phyloP scores from a whole-genome alignment of 1,140 invertebrate species.

The Pseudomyrmex sp. region DNA sequence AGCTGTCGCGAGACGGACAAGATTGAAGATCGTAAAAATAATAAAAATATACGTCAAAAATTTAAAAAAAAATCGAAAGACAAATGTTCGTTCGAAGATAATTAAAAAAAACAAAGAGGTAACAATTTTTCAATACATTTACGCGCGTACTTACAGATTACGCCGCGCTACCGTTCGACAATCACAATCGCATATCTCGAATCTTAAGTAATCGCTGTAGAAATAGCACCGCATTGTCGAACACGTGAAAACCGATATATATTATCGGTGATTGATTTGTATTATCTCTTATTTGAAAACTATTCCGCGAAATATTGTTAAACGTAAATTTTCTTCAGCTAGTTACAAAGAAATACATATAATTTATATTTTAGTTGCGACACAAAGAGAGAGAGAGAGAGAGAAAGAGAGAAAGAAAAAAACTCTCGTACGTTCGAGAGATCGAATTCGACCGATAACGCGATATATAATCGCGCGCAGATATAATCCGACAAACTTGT shows the following conservation, averaged over 20 bases:
- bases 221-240: slow-evolving; percentile 2
- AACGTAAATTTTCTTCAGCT: neutral
- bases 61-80: no score
- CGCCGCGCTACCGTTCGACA: neutral
- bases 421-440: no score
- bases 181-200: neutral
- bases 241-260: slow-evolving; percentile 16
- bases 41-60: no score
- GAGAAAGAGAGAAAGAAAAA: no score
- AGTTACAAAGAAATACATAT: neutral
- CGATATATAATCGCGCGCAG: no score
- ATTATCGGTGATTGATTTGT: slow-evolving; percentile 6
- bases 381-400: no score
- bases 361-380: no score
- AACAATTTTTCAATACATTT: neutral
- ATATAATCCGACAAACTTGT: no score
- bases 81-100: neutral
- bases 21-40: no score
- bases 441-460: no score
- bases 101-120: neutral
- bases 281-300: slow-evolving; percentile 31
- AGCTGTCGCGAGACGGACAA: no score
- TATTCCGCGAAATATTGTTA: neutral
- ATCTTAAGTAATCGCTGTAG: neutral
- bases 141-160: neutral